Percentiles rank a stretch among this genome's conserved stretches.
These are phyloP conservation scores for Spodoptera picta DNA, from an alignment of 2,888 invertebrate species.

Conservation along the genomic window DNA sequence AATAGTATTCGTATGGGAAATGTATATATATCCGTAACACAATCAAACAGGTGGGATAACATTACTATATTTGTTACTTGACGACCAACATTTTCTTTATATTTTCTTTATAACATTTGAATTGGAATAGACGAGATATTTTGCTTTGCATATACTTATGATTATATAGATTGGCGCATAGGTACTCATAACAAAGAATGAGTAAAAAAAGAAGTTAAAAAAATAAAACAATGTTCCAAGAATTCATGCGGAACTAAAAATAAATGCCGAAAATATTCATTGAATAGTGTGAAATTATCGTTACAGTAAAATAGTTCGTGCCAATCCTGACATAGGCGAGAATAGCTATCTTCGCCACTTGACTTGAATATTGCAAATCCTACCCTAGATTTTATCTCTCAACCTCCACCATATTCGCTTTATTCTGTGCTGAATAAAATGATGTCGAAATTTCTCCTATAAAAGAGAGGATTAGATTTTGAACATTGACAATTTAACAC, in stretches of 20 bases:
- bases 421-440: conserved; percentile 54
- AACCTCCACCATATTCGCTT: conserved; percentile 58
- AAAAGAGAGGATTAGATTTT: not conserved
- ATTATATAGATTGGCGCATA: too few relatives aligned
- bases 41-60: too few relatives aligned
- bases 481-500: too few relatives aligned
- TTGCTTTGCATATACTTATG: too few relatives aligned
- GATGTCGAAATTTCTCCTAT: conserved; percentile 35
- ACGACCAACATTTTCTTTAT: not conserved
- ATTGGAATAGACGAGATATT: too few relatives aligned
- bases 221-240: conserved; percentile 32
- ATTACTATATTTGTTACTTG: not conserved
- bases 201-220: not conserved
- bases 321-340: conserved; percentile 44
- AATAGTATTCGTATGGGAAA: not conserved
- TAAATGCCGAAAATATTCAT: conserved; percentile 50
- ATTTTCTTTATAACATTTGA: too few relatives aligned
- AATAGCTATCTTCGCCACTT: conserved; percentile 56
- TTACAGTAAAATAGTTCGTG: conserved; percentile 35
- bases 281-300: conserved; percentile 43
- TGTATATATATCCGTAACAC: not conserved
- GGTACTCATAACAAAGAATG: not conserved
- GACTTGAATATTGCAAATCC: conserved; percentile 68
- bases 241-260: conserved; percentile 24
- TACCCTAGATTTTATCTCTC: conserved; percentile 67